Conservation (phyloP, 2,888 invertebrate genomes). For the Zootermopsis nevadensis region DNA sequence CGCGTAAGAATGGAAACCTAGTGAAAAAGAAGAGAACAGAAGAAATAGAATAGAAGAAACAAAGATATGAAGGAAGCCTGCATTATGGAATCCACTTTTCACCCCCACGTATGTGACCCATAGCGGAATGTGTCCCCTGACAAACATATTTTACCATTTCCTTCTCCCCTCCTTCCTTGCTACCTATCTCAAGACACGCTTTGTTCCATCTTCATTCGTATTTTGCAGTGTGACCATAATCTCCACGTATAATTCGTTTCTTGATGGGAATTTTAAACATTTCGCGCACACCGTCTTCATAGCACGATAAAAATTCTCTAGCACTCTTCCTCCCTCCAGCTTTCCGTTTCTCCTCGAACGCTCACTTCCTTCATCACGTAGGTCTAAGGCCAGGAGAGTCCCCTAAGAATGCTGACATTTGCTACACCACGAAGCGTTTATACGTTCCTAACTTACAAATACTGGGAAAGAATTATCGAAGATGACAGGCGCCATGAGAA, state of each 20-base stretch:
- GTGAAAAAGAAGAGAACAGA: neutral
- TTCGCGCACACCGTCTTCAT: neutral
- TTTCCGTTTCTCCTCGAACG: neutral
- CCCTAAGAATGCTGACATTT: no score
- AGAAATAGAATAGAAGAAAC: neutral
- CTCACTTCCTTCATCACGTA: neutral
- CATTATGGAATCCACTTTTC: slow-evolving; percentile 29
- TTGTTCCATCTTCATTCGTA: neutral
- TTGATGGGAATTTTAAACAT: neutral
- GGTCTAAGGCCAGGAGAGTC: neutral
- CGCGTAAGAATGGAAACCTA: neutral
- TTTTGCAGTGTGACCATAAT: neutral
- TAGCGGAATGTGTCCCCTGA: slow-evolving; percentile 4
- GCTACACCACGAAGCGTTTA: no score
- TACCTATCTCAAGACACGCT: neutral
- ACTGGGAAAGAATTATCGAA: no score
- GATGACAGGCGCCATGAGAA: no score
- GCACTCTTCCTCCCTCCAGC: neutral
- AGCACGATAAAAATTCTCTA: neutral
- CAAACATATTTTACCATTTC: slow-evolving; percentile 25
- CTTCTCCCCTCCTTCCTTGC: neutral
- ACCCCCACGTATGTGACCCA: slow-evolving; percentile 6
- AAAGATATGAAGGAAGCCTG: neutral
- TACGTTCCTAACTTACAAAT: no score
- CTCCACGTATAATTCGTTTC: neutral